Percentiles rank a stretch among this genome's conserved stretches.
Conservation (phyloP, 2,888 invertebrate species). For the Cataglyphis altisquamis region DNA sequence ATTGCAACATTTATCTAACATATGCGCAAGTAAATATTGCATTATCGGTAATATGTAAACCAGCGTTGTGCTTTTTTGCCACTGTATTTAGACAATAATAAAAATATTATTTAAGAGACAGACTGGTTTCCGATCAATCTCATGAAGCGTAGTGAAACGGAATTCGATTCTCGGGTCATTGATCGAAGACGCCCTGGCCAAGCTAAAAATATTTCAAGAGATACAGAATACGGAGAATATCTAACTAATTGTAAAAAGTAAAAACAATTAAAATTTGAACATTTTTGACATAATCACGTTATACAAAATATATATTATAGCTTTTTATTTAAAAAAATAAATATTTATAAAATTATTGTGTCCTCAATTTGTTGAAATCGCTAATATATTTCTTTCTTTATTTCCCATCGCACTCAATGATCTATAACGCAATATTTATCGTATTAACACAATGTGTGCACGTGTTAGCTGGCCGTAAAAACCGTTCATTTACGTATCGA, state of each 20-base stretch:
- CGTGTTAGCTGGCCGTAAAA: conserved; percentile 13
- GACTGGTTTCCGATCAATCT: conserved; percentile 18
- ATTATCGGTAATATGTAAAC: conserved; percentile 13
- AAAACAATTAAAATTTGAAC: neutral
- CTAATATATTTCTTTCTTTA: neutral
- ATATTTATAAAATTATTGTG: neutral
- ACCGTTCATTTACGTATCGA: conserved; percentile 8
- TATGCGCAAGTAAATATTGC: neutral
- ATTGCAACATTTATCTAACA: conserved; percentile 30
- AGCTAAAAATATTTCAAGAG: neutral
- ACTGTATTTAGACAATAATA: neutral
- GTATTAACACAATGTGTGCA: conserved; percentile 26
- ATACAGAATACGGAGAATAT: neutral
- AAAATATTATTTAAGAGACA: conserved; percentile 8
- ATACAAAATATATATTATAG: neutral
- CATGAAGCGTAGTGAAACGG: conserved; percentile 29
- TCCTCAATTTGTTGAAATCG: neutral
- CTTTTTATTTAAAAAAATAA: neutral
- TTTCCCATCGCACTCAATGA: neutral
- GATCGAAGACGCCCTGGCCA: neutral
- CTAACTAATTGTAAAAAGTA: neutral
- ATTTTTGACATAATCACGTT: neutral
- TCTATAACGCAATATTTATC: conserved; percentile 15
- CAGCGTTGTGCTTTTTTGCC: neutral
- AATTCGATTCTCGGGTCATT: conserved; percentile 57